Base-by-base conservation (phyloP, 2,797 vertebrate genomes). In the Halcyon leucocephala region DNA sequence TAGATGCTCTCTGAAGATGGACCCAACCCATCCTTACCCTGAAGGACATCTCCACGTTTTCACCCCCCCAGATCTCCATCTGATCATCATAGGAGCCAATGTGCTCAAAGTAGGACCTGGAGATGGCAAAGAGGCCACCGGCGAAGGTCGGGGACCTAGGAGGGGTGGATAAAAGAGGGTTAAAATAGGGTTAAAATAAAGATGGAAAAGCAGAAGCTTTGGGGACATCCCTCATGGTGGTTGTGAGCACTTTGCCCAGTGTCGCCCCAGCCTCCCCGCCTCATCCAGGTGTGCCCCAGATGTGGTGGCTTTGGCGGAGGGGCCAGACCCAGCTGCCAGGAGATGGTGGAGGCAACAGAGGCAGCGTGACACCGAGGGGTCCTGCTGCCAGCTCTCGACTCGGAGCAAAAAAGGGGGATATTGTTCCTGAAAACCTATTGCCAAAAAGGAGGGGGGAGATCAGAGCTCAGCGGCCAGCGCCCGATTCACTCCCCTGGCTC, bases 31-130 rank as follows among this genome's bases (percentile, higher is more conserved):
- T 39, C 95, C 99, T 98, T 89, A 99, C 99, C 99, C 99, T 98
- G 97, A 99, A 99, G 17, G 99, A 99, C 99, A 99, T 99, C 97
- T 99, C 99, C 78, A 99, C 98, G 37, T 99, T 99, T 97, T 99
- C 99, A 1, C 99, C 99, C 12, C 99, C 99, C 99, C 99, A 99
- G 89, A 99, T 99, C 98, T 99, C 99, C 99, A 99, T 99, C 98
- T 99, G 98, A 86, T 99, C 99, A 2, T 99, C 99, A 4, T 99
- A 99, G 54, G 99, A 99, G 67, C 99, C 99, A 6, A 99, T 99
- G 98, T 99, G 98, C 90, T 99, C 98, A 69, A 99, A 99, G 97
- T 99, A 99, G 93, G 98, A 97, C 97, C 98, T 99, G 57, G 99
- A 99, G 96, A 99, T 99, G 66, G 99, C 98, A 65, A 99, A 99